A percentile compares a stretch with the other conserved stretches of the same genome.
These are phyloP conservation scores for Pollenia amentaria DNA, from an alignment of 2,888 invertebrate genomes.

Conservation along the genomic window DNA sequence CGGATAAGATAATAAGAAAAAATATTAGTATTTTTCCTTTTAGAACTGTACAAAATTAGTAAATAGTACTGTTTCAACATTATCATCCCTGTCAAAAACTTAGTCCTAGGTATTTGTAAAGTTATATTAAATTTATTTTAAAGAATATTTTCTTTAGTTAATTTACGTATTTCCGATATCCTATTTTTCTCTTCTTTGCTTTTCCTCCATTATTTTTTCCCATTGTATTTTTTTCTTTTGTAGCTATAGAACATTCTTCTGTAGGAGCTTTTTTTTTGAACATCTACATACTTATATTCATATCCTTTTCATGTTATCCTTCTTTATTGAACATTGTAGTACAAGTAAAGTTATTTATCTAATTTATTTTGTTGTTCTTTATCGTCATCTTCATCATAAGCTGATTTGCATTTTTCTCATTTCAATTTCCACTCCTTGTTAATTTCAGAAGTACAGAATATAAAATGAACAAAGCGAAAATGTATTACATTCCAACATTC, in stretches of 20 bases:
- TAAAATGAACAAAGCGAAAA: background rate
- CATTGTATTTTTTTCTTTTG: background rate
- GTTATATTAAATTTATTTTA: background rate
- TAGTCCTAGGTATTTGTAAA: too few relatives aligned
- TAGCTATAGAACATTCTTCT: background rate
- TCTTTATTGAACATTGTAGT: constrained; percentile 33
- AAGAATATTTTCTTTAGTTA: constrained; percentile 14
- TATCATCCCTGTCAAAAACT: too few relatives aligned
- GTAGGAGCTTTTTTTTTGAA: constrained; percentile 46
- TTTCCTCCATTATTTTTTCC: constrained; percentile 13
- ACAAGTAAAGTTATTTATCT: constrained; percentile 77
- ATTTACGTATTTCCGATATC: constrained; percentile 69
- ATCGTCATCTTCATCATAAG: constrained; percentile 70
- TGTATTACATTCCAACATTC: constrained; percentile 42
- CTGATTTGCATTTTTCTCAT: constrained; percentile 81
- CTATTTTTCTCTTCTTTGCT: constrained; percentile 5
- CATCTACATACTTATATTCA: constrained; percentile 31
- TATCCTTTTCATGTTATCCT: constrained; percentile 77
- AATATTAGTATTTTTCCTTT: too few relatives aligned
- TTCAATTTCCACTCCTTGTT: constrained; percentile 69
- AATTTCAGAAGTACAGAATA: constrained; percentile 75
- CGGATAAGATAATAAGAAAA: too few relatives aligned
- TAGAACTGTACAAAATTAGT: too few relatives aligned
- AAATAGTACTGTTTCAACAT: too few relatives aligned
- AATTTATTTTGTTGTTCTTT: constrained; percentile 63